Evolutionary conservation across 30 jellyfish, hydroid and myxozoan species (phyloP).

Genomic region (Aurelia aurita): DNA sequence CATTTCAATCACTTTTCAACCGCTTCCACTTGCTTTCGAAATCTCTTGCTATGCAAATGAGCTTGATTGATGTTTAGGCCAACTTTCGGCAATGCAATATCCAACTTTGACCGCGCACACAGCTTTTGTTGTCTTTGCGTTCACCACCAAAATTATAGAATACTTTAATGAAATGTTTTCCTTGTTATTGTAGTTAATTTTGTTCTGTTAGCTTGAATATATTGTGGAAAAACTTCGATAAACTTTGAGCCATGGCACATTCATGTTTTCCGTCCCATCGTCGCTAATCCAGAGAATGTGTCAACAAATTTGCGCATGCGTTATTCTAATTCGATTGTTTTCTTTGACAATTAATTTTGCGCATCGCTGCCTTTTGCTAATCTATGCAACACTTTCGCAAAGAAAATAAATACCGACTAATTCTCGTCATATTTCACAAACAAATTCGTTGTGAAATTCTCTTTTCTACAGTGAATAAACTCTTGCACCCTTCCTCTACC

Average conservation of each 20-base stretch:
- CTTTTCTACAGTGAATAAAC: no score
- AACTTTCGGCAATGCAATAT: background rate
- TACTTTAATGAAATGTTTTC: no score
- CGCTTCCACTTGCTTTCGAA: slow-evolving; percentile 10
- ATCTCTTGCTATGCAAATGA: slow-evolving; percentile 24
- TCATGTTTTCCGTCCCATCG: slow-evolving; percentile 1
- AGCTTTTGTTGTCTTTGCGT: no score
- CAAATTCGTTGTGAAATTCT: no score
- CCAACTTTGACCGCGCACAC: slow-evolving; percentile 4
- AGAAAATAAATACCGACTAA: no score
- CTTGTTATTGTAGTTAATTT: no score
- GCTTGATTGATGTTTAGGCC: slow-evolving; percentile 20
- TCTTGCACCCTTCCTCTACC: no score
- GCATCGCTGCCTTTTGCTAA: slow-evolving; percentile 1
- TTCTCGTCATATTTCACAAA: no score
- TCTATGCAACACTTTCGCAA: background rate
- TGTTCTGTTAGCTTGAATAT: no score
- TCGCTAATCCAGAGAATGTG: slow-evolving; percentile 17
- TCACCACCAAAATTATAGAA: no score
- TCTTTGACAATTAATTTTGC: background rate
- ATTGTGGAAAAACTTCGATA: no score
- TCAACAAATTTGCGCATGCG: slow-evolving; percentile 38
- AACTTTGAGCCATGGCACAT: no score
- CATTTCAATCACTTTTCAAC: slow-evolving; percentile 46
- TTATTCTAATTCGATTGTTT: slow-evolving; percentile 2